These are phyloP conservation scores for Tapera naevia DNA, from an alignment of 2,797 vertebrate genomes.

Conservation along the genomic window DNA sequence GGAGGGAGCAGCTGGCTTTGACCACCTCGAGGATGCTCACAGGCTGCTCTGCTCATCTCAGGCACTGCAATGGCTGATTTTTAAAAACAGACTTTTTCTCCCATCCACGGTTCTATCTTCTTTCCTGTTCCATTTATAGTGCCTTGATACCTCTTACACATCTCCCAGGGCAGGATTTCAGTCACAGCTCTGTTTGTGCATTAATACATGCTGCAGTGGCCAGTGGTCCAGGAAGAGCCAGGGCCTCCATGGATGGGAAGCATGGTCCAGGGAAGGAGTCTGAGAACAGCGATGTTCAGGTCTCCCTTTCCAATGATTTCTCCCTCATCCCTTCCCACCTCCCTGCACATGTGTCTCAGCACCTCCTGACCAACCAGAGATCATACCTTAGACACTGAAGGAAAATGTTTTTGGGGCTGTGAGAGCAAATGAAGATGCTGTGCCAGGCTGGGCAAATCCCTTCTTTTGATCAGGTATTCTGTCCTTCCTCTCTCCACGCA, in stretches of 20 bases:
- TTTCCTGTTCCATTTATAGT: neutral
- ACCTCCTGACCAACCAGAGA: neutral
- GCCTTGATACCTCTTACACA: neutral
- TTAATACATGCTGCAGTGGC: rapidly evolving
- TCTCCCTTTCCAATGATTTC: rapidly evolving
- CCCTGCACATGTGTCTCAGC: neutral
- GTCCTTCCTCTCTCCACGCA: neutral
- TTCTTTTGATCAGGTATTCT: rapidly evolving
- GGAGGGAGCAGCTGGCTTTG: conserved; percentile 57
- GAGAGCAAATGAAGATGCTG: neutral
- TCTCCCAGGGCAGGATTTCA: neutral
- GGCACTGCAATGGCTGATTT: neutral
- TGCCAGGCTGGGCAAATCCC: rapidly evolving
- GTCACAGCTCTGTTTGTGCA: neutral
- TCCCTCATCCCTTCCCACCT: neutral
- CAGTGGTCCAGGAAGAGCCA: neutral
- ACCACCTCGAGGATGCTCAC: conserved; percentile 1
- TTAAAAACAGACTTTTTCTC: neutral
- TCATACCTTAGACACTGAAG: rapidly evolving
- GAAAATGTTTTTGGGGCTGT: neutral
- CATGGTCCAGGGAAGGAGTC: neutral
- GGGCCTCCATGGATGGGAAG: neutral
- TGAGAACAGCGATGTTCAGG: neutral
- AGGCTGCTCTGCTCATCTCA: conserved; percentile 13
- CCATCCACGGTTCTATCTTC: neutral